phyloP scores from a whole-genome alignment of 2,888 invertebrate genomes.

The Volucella zonaria region DNA sequence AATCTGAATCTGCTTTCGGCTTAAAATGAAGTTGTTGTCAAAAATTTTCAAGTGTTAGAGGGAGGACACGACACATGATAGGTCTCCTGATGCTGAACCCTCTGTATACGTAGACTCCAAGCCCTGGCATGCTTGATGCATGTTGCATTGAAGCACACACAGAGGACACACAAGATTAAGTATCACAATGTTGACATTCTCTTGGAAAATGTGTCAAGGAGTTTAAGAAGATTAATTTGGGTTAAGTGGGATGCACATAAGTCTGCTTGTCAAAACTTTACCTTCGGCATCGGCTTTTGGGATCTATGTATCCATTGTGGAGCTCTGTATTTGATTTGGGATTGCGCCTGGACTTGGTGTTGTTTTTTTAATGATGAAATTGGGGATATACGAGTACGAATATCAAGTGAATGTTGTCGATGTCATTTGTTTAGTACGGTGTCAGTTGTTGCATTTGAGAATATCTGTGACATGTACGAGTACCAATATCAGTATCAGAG shows the following conservation, averaged over 20 bases:
- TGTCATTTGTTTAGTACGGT: neutral
- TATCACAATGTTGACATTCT: constrained; percentile 56
- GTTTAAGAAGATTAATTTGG: constrained; percentile 58
- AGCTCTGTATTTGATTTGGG: neutral
- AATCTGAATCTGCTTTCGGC: constrained; percentile 24
- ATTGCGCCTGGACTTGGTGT: neutral
- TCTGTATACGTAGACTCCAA: too few relatives aligned
- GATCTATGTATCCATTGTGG: neutral
- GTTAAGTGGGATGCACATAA: constrained; percentile 40
- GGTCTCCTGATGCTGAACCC: neutral
- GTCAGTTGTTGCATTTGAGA: constrained; percentile 8
- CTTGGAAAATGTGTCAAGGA: constrained; percentile 46
- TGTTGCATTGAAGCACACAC: constrained; percentile 11
- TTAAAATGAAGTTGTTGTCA: constrained; percentile 59
- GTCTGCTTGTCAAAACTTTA: constrained; percentile 43
- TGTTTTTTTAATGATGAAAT: constrained; percentile 2
- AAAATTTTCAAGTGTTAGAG: constrained; percentile 38
- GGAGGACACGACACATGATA: constrained; percentile 1
- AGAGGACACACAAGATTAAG: constrained; percentile 38
- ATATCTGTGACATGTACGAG: neutral
- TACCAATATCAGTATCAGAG: too few relatives aligned
- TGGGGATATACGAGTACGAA: neutral
- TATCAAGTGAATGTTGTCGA: neutral
- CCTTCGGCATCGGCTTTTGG: constrained; percentile 34
- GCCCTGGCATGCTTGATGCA: neutral